These are phyloP conservation scores for Rotaria sp. DNA, from an alignment of 2,888 invertebrate species.

Conservation along the genomic window DNA sequence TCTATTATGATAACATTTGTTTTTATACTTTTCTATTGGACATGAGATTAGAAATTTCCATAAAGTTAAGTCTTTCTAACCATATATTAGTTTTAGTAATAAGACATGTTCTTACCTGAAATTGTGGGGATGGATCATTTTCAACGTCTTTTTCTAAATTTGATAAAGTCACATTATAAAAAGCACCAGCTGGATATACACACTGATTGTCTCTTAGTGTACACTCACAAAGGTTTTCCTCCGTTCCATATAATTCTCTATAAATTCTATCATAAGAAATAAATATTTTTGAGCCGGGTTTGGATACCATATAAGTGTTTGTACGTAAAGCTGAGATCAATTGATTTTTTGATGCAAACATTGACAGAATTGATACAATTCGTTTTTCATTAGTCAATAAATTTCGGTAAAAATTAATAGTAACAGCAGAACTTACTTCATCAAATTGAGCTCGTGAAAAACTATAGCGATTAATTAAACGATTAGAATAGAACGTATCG, in stretches of 20 bases:
- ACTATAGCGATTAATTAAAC: background rate
- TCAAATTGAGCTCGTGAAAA: background rate
- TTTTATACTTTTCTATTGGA: background rate
- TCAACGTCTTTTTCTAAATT: background rate
- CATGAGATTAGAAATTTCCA: too few relatives aligned
- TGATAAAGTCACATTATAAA: background rate
- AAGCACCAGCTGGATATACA: background rate
- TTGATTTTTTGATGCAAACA: background rate
- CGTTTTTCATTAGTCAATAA: background rate
- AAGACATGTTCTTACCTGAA: too few relatives aligned
- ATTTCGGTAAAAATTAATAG: background rate
- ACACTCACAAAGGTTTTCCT: background rate
- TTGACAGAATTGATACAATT: background rate
- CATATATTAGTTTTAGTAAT: too few relatives aligned
- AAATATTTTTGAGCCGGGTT: background rate
- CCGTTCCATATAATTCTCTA: background rate
- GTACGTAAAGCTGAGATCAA: background rate
- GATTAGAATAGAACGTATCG: background rate
- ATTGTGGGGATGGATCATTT: background rate
- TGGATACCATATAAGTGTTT: background rate
- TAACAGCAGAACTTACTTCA: too few relatives aligned
- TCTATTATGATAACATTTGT: too few relatives aligned
- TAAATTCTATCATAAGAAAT: background rate
- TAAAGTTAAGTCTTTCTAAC: too few relatives aligned
- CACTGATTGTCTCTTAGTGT: background rate